Evolutionary conservation across 1,140 invertebrate species (phyloP), one percentile per base, ranked within the genome.

Genomic region (Lasioglossum baleicum): DNA sequence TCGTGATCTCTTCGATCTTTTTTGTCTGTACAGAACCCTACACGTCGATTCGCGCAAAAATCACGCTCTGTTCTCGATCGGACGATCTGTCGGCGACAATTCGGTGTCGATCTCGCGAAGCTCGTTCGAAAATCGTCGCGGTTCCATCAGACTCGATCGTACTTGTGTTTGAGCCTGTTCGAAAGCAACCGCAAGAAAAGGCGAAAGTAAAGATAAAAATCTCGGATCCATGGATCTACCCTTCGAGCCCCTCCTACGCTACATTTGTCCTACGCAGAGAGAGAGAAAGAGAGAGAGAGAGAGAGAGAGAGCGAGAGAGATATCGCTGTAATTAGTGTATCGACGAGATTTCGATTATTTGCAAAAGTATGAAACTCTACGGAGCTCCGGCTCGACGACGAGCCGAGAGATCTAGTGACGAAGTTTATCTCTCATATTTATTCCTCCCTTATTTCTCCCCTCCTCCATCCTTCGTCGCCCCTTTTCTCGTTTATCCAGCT

Each of bases 361-460:
- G 91, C 89, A 93, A 93, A 93, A 93, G 91, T 93, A 93, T 92
- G 92, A 93, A 93, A 93, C 88, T 90, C 90, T 93, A 92, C 85
- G 80, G 75, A 89, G 87, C 86, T 85, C 80, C 87, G 77, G 87
- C 83, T 65, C 51, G 74, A 80, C 82, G 80, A 81, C 53, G 72
- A 77, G 76, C 82, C 87, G 85, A 88, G 80, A 88, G 77, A 72
- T 90, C 90, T 91, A 91, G 80, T 84, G 89, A 90, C 89, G 80
- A 90, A 89, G 74, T 91, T 78, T 79, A 73, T 68, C 67, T 31
- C 61, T 10, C 35, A 35, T 61, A 42, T 56, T 53, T 26, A 13
- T 58, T 61, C 13, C 6, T 15, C 6, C 44, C 35, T 60, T n/a
- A 44, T 13, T 22, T 61, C 11, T 44, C 48, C 66, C 35, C 35